Percentiles rank a stretch among this genome's conserved stretches.
phyloP scores from a whole-genome alignment of 2,888 invertebrate species.

The Scaptomyza parva region DNA sequence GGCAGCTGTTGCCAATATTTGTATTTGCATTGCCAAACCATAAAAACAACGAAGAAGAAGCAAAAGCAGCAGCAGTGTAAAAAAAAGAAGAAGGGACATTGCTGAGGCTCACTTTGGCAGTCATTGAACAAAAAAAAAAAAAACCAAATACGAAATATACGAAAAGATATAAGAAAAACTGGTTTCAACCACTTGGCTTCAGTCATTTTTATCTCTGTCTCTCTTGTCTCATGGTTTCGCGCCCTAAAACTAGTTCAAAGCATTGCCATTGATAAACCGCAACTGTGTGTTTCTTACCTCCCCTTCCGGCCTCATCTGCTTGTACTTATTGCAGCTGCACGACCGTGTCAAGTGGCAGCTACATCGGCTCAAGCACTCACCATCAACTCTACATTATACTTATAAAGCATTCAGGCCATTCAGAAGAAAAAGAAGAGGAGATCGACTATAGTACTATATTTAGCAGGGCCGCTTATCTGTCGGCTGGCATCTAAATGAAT shows the following conservation, averaged over 20 bases:
- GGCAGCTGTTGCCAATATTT: constrained; percentile 70
- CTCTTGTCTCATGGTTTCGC: constrained; percentile 54
- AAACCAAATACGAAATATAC: background rate
- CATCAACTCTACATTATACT: constrained; percentile 25
- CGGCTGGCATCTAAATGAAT: constrained; percentile 76
- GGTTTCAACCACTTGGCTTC: constrained; percentile 49
- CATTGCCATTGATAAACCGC: constrained; percentile 66
- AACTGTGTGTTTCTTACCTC: constrained; percentile 10
- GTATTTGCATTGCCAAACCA: constrained; percentile 46
- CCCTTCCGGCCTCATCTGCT: background rate
- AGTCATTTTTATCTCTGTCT: constrained; percentile 22
- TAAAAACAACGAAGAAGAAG: constrained; percentile 15
- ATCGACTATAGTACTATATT: constrained; percentile 49
- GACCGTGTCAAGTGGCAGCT: constrained; percentile 52
- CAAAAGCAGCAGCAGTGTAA: constrained; percentile 16
- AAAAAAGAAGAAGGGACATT: constrained; percentile 39
- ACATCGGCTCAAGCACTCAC: constrained; percentile 48
- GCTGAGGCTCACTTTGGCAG: constrained; percentile 53
- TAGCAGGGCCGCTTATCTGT: constrained; percentile 65
- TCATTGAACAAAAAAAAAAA: constrained; percentile 49
- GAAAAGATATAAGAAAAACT: constrained; percentile 29
- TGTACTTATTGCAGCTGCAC: constrained; percentile 37
- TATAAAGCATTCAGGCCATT: constrained; percentile 6
- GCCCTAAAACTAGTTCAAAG: constrained; percentile 66
- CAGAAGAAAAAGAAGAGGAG: background rate